Percentiles rank a stretch among this genome's conserved stretches.
phyloP scores from a whole-genome alignment of 1,140 invertebrate species.

The Drosophila navojoa region DNA sequence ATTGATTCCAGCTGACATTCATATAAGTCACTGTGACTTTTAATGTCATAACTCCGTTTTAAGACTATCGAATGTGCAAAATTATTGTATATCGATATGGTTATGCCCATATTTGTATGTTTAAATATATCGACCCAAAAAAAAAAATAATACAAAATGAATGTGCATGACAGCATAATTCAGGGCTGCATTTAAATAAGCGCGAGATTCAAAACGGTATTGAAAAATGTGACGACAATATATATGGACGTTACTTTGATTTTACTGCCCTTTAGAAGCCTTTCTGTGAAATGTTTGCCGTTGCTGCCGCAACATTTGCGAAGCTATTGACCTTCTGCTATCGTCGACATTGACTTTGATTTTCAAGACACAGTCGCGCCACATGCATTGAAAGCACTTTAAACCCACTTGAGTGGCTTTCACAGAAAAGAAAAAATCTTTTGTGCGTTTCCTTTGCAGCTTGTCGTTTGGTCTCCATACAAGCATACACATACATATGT shows the following conservation, averaged over 20 bases:
- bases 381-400: constrained; percentile 35
- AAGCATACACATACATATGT: background rate
- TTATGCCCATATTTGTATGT: background rate
- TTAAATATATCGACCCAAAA: too few relatives aligned
- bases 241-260: background rate
- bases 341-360: constrained; percentile 54
- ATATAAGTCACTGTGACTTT: background rate
- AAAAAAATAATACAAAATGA: too few relatives aligned
- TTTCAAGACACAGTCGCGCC: constrained; percentile 32
- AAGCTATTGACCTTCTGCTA: constrained; percentile 56
- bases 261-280: constrained; percentile 8
- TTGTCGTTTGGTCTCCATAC: background rate
- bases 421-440: constrained; percentile 39
- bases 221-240: background rate
- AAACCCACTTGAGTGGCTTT: constrained; percentile 42
- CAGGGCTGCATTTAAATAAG: background rate
- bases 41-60: background rate
- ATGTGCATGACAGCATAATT: too few relatives aligned
- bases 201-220: background rate
- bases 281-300: constrained; percentile 17
- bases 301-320: constrained; percentile 37
- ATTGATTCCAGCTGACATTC: too few relatives aligned
- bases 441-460: constrained; percentile 42
- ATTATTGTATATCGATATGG: background rate
- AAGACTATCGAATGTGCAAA: background rate